Evolutionary conservation across 2,797 vertebrate genomes (phyloP), one percentile per base, ranked within the genome.

Genomic region (Pelobates cultripes): DNA sequence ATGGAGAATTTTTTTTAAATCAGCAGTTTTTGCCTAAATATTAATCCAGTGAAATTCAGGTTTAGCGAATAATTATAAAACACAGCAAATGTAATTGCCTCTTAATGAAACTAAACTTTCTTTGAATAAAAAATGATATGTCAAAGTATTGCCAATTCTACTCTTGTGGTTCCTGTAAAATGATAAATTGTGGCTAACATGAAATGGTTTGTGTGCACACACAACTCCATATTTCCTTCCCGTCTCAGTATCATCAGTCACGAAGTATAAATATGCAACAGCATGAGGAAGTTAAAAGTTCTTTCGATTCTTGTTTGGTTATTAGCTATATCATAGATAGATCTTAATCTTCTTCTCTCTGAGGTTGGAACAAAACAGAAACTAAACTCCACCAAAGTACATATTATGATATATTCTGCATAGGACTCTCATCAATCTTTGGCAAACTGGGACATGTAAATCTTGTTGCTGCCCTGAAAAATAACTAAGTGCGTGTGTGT

Each of bases 241-340:
- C 45, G 57, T 82, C 73, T 64, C 68, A 66, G 43, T 43, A 40
- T 43, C 53, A 74, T 70, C 80, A 77, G 60, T 55, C 60, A 55
- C 41, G 72, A 70, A 70, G 70, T 71, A 76, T 76, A 76, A 14
- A n/a, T 28, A 76, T 12, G 44, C 60, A 55, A 53, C 28, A 4
- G 10, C 15, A 28, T 55, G 43, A 77, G 74, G 80, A 81, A 81
- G 80, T 77, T 44, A 15, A 53, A 71, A 6, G 10, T 10, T 51
- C 17, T 81, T 76, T 82, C 74, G 67, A 41, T 77, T 82, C 80
- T 81, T 81, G 51, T 77, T 82, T 66, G 69, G 68, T 76, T 71
- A 82, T 53, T 45, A 43, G 40, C 69, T 76, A 3, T 51, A 51
- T 51, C 47, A 6, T 51, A 51, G 47, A 10, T 51, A 51, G 47